Percentiles rank a stretch among this genome's conserved stretches.
Evolutionary conservation across 1,140 invertebrate genomes (phyloP).

Genomic region (Anthonomus grandis): DNA sequence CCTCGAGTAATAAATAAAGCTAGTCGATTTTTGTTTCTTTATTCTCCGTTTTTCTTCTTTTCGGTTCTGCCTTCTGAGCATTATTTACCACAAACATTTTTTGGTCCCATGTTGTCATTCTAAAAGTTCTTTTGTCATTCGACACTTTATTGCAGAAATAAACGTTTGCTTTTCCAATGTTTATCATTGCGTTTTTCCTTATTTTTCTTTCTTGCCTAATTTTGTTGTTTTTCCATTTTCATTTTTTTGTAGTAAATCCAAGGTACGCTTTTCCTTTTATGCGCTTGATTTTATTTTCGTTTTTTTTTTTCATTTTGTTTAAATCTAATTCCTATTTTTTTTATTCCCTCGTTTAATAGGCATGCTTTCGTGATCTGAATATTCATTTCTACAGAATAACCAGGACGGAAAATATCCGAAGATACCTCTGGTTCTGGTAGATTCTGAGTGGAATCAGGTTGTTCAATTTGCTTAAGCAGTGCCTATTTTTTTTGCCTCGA

Average conservation of each 20-base stretch:
- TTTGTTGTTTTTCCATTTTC: not conserved
- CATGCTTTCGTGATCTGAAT: not conserved
- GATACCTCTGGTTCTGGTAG: not conserved
- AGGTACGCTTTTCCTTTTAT: not conserved
- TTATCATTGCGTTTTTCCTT: not conserved
- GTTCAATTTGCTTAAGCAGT: not conserved
- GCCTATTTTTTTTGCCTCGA: not conserved
- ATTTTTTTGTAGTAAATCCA: no score
- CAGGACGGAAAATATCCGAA: no score
- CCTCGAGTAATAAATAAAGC: not conserved
- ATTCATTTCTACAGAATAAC: not conserved
- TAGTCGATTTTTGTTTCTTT: not conserved
- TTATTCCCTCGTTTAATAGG: not conserved
- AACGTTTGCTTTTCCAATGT: not conserved
- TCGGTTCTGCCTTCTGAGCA: no score
- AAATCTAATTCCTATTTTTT: not conserved
- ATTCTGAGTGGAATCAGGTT: no score
- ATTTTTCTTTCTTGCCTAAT: not conserved
- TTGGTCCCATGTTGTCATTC: not conserved
- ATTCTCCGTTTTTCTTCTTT: no score
- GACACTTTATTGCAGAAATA: not conserved
- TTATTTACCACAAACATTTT: constrained; percentile 1
- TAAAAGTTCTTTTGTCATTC: not conserved
- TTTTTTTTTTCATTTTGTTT: not conserved
- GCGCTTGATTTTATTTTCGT: no score